Conservation (phyloP, 1,140 invertebrate species). For the Trichoplusia ni region DNA sequence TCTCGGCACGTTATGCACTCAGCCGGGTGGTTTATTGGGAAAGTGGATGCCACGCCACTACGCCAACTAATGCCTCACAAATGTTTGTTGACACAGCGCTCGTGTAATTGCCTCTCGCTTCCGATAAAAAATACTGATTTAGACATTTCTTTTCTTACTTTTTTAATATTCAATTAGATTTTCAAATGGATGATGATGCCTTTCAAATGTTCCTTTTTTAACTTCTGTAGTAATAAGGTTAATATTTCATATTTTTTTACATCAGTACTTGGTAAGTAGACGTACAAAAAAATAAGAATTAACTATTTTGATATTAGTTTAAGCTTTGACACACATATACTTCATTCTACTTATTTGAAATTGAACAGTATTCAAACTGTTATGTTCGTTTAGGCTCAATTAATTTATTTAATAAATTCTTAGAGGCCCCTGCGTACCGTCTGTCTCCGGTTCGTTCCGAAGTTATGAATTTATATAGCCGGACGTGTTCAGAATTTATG, state of each 20-base stretch:
- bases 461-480: conserved; percentile 71
- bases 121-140: no score
- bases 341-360: neutral
- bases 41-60: conserved; percentile 51
- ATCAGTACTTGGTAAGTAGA: no score
- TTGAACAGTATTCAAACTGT: conserved; percentile 55
- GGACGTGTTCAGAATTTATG: conserved; percentile 69
- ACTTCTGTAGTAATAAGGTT: no score
- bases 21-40: conserved; percentile 68
- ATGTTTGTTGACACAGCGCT: conserved; percentile 40
- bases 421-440: conserved; percentile 53
- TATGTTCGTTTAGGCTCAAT: conserved; percentile 67
- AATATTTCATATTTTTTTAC: no score
- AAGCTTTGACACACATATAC: no score
- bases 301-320: no score
- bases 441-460: conserved; percentile 58
- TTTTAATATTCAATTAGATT: no score
- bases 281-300: no score
- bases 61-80: conserved; percentile 38
- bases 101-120: conserved; percentile 5
- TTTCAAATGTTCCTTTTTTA: no score
- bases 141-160: no score
- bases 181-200: no score
- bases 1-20: conserved; percentile 74
- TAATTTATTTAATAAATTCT: conserved; percentile 77